Percentiles rank a stretch among this genome's conserved stretches.
phyloP scores from a whole-genome alignment of 2,797 vertebrate species.

The Lepidocolaptes lacrymiger region DNA sequence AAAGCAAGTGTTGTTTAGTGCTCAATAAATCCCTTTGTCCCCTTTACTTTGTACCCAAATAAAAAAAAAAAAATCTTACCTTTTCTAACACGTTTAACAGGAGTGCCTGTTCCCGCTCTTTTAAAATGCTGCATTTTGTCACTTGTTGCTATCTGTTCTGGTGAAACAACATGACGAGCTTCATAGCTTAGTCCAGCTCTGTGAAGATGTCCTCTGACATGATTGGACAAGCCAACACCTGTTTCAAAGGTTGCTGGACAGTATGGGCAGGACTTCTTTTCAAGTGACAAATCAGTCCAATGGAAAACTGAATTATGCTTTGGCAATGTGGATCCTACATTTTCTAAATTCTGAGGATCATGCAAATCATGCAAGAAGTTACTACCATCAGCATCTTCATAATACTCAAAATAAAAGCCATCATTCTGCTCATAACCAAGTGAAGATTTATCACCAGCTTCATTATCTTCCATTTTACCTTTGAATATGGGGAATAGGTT shows the following conservation, averaged over 20 bases:
- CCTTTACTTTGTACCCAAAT: not conserved
- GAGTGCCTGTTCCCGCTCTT: conserved; percentile 84
- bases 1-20: not conserved
- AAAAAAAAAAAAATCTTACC: conserved; percentile 73
- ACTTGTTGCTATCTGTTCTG: conserved; percentile 90
- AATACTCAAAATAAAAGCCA: conserved; percentile 86
- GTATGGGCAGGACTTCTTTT: conserved; percentile 88
- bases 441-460: conserved; percentile 76
- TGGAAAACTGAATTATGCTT: conserved; percentile 84
- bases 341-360: conserved; percentile 81
- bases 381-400: conserved; percentile 78
- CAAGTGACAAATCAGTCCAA: conserved; percentile 83
- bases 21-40: not conserved
- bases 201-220: conserved; percentile 95
- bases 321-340: conserved; percentile 76
- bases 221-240: conserved; percentile 96
- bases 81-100: conserved; percentile 90
- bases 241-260: conserved; percentile 96
- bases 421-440: conserved; percentile 81
- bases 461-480: conserved; percentile 79
- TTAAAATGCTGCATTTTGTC: conserved; percentile 92
- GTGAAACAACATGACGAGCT: conserved; percentile 90
- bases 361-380: conserved; percentile 81
- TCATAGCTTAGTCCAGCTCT: conserved; percentile 92
- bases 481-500: conserved; percentile 82